These are phyloP conservation scores for Pogona vitticeps DNA, from an alignment of 2,113 vertebrate species.

Conservation along the genomic window DNA sequence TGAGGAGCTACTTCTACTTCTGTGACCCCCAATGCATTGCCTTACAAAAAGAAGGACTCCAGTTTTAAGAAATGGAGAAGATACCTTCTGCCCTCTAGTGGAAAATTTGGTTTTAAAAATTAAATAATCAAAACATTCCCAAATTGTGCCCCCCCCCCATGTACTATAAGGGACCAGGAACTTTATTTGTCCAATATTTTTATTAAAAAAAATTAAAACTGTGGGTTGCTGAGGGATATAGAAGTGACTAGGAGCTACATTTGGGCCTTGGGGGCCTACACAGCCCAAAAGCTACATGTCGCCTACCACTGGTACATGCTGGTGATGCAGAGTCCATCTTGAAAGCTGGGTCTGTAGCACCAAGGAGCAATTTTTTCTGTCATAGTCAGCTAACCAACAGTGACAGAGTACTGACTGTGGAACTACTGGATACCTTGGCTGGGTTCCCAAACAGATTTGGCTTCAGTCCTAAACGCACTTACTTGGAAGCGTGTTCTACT, in stretches of 20 bases:
- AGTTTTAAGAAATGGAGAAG: no score
- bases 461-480: not conserved
- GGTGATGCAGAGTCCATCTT: not conserved
- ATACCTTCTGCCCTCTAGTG: no score
- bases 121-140: not conserved
- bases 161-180: no score
- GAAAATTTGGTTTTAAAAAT: no score
- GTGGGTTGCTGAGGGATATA: no score
- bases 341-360: not conserved
- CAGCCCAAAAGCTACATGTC: no score
- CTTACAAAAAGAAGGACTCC: no score
- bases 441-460: not conserved
- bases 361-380: not conserved
- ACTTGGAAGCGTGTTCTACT: not conserved
- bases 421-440: not conserved
- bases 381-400: not conserved
- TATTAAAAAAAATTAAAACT: not conserved
- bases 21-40: no score
- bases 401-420: not conserved
- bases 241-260: no score
- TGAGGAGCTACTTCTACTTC: no score
- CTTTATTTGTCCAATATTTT: no score
- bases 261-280: no score
- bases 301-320: not conserved
- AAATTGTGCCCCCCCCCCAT: not conserved